Conservation (phyloP, 2,797 vertebrate genomes). For the Australoheros facetus region DNA sequence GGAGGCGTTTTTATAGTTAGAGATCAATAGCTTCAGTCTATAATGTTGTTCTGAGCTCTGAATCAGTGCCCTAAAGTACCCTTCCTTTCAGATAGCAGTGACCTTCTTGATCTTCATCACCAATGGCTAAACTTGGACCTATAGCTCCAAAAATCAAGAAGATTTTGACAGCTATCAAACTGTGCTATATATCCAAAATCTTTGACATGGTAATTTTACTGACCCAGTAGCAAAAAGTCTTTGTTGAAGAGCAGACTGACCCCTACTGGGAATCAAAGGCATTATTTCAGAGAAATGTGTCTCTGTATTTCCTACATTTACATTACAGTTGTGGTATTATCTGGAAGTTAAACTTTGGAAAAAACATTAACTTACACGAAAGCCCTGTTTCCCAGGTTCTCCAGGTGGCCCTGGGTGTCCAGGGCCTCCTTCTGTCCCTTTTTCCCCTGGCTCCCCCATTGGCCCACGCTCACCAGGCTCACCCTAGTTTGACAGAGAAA, state of each 20-base stretch:
- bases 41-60: background rate
- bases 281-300: background rate
- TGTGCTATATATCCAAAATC: background rate
- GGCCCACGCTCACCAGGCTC: slow-evolving; percentile 86
- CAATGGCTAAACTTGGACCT: background rate
- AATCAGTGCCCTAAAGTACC: background rate
- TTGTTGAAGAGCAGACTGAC: slow-evolving; percentile 62
- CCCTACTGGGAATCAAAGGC: slow-evolving; percentile 60
- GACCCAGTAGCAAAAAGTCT: background rate
- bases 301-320: background rate
- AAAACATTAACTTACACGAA: slow-evolving; percentile 81
- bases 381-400: slow-evolving; percentile 84
- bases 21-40: background rate
- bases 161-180: slow-evolving; percentile 4
- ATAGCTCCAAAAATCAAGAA: slow-evolving; percentile 17
- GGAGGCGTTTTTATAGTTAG: background rate
- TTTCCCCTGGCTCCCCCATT: slow-evolving; percentile 89
- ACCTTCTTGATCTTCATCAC: background rate
- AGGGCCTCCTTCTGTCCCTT: slow-evolving; percentile 84
- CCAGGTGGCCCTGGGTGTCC: slow-evolving; percentile 83
- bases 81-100: slow-evolving; percentile 38
- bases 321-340: background rate
- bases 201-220: background rate
- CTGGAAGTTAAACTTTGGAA: background rate
- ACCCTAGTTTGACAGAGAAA: slow-evolving; percentile 78